A percentile compares a stretch with the other conserved stretches of the same genome.
These are phyloP conservation scores for Setipinna tenuifilis DNA, from an alignment of 2,797 vertebrate species.

Conservation along the genomic window DNA sequence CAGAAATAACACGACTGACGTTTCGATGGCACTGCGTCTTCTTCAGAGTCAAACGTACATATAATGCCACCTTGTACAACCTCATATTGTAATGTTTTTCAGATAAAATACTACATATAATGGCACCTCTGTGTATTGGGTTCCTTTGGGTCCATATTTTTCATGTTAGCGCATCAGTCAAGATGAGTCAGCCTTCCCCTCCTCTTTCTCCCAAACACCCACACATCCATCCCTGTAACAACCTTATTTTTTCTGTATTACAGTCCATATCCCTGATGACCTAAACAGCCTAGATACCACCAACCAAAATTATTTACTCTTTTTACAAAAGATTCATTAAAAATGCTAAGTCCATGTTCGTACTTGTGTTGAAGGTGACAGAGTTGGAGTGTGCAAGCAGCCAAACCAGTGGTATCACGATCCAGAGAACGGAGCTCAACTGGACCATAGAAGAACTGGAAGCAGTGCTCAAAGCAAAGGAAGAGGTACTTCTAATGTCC, in stretches of 20 bases:
- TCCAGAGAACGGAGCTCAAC: slow-evolving; percentile 94
- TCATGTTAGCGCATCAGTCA: background rate
- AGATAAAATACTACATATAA: background rate
- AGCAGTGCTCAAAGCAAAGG: slow-evolving; percentile 85
- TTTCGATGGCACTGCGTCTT: too few relatives aligned
- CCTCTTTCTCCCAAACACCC: too few relatives aligned
- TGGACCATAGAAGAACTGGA: slow-evolving; percentile 96
- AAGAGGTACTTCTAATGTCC: slow-evolving; percentile 80
- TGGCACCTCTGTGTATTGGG: background rate
- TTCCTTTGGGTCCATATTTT: background rate
- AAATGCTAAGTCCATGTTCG: background rate
- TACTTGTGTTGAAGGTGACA: slow-evolving; percentile 83
- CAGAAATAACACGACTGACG: too few relatives aligned
- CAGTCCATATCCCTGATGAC: background rate
- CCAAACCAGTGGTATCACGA: slow-evolving; percentile 90
- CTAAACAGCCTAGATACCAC: background rate
- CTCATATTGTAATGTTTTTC: too few relatives aligned
- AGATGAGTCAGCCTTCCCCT: too few relatives aligned
- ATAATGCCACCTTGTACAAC: too few relatives aligned
- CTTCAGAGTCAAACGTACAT: too few relatives aligned
- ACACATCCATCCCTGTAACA: too few relatives aligned
- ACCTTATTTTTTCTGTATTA: too few relatives aligned
- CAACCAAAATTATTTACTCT: background rate
- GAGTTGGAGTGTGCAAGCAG: slow-evolving; percentile 96
- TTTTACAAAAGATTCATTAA: too few relatives aligned